A percentile compares a stretch with the other conserved stretches of the same genome.
These are phyloP conservation scores for Pholis gunnellus DNA, from an alignment of 2,113 vertebrate genomes.

Conservation along the genomic window DNA sequence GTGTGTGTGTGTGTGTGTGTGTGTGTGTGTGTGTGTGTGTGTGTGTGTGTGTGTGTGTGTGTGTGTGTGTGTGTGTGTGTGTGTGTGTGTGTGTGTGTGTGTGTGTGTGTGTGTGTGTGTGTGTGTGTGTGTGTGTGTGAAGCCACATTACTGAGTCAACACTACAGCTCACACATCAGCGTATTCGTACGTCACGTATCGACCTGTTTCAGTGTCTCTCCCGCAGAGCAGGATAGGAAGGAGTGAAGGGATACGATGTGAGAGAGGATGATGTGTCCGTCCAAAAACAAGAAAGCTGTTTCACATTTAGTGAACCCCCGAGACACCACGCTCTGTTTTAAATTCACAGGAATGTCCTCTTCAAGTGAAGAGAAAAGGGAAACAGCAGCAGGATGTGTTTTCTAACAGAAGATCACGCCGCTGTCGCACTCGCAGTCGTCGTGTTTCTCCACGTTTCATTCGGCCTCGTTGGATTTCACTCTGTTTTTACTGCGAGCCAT, in stretches of 20 bases:
- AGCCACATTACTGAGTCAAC: constrained; percentile 21
- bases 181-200: not conserved
- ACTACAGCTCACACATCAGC: constrained; percentile 1
- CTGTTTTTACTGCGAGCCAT: not conserved
- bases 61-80: too few species aligned
- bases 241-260: not conserved
- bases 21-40: not conserved
- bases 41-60: too few species aligned
- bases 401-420: too few species aligned
- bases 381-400: not conserved
- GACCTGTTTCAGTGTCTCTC: constrained; percentile 7
- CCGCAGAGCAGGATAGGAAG: not conserved
- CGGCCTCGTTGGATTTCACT: constrained; percentile 1
- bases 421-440: not conserved
- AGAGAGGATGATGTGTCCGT: not conserved
- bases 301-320: not conserved
- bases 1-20: not conserved
- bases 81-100: too few species aligned
- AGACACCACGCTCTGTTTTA: too few species aligned
- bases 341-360: not conserved
- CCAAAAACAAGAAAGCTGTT: not conserved
- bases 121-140: constrained; percentile 3
- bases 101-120: not conserved
- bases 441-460: not conserved
- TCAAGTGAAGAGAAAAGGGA: not conserved